Conservation (phyloP, 2,113 vertebrate genomes). For the Paramormyrops kingsleyae region DNA sequence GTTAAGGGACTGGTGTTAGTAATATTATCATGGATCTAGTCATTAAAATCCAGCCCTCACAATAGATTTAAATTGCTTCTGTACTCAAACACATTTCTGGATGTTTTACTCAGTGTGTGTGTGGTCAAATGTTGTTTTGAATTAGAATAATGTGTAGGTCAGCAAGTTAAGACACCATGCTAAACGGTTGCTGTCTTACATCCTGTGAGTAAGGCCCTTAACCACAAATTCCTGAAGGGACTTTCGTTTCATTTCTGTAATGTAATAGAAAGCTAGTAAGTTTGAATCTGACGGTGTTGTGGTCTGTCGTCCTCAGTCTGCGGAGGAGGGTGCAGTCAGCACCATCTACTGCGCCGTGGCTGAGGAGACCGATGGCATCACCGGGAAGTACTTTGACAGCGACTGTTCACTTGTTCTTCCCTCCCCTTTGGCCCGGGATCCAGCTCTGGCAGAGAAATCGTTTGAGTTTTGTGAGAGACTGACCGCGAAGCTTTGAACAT, state of each 20-base stretch:
- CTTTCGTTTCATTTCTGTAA: neutral
- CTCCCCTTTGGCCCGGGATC: conserved; percentile 49
- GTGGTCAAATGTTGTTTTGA: neutral
- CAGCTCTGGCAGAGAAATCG: conserved; percentile 57
- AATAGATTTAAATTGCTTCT: neutral
- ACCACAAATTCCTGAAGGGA: neutral
- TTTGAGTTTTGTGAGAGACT: conserved; percentile 69
- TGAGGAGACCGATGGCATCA: conserved; percentile 65
- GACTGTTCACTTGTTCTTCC: conserved; percentile 64
- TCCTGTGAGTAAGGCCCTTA: neutral
- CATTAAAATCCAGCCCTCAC: neutral
- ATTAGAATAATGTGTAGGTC: neutral
- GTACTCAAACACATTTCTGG: neutral
- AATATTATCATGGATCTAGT: neutral
- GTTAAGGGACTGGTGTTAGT: neutral
- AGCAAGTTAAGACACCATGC: neutral
- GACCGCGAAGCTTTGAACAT: conserved; percentile 46
- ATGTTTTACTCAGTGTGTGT: neutral
- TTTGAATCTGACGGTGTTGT: neutral
- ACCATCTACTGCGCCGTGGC: conserved; percentile 72
- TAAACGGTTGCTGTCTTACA: neutral
- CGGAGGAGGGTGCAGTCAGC: conserved; percentile 66
- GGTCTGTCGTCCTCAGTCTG: conserved; percentile 48
- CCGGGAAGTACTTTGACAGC: conserved; percentile 75
- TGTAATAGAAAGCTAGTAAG: neutral